Conservation (phyloP, 2,113 vertebrate genomes). For the Micronycteris hirsuta region DNA sequence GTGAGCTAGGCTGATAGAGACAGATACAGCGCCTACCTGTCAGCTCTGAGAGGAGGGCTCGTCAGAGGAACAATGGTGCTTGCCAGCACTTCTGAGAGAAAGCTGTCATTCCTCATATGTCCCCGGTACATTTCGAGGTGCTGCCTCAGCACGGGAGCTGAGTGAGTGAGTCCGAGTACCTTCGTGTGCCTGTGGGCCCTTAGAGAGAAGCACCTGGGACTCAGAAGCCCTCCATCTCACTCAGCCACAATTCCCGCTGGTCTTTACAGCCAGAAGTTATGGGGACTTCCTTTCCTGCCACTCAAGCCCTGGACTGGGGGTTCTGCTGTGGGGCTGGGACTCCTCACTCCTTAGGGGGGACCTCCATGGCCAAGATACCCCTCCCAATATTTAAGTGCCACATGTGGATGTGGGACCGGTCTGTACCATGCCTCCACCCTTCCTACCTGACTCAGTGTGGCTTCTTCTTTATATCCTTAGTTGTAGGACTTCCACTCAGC, state of each 20-base stretch:
- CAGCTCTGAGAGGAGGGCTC: neutral
- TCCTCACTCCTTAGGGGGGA: neutral
- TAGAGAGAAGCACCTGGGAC: neutral
- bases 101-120: neutral
- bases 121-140: neutral
- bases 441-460: neutral
- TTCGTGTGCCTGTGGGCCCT: neutral
- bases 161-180: neutral
- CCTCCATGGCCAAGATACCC: neutral
- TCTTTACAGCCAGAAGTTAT: neutral
- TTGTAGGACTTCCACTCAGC: neutral
- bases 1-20: neutral
- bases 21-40: neutral
- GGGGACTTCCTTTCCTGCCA: neutral
- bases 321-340: neutral
- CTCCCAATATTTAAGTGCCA: neutral
- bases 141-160: neutral
- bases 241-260: neutral
- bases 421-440: neutral
- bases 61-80: neutral
- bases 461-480: neutral
- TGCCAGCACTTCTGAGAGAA: neutral
- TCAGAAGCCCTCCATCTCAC: neutral
- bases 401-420: neutral
- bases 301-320: neutral